Evolutionary conservation across 2,888 invertebrate species (phyloP), one percentile per base, ranked within the genome.

Genomic region (Lysandra coridon): DNA sequence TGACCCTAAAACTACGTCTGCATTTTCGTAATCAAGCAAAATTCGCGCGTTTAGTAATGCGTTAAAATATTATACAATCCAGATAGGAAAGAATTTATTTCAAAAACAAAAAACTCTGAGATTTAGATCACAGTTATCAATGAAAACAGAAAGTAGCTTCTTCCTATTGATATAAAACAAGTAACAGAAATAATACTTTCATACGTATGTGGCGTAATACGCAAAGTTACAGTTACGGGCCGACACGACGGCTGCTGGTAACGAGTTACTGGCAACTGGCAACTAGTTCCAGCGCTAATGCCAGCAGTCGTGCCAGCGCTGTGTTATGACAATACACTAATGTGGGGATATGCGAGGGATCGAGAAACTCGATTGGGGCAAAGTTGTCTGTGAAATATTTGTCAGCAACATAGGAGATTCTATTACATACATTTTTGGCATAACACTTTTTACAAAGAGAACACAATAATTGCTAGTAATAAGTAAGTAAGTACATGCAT

Each of bases 181-280:
- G 23, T 23, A 23, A 23, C 40, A 6, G 23, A 62, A 62, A 23
- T 23, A 62, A 62, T 23, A 62, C 10, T 7, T 62, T 62, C 23
- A 49, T 49, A 10, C 62, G 62, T 62, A 10, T 23, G 62, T n/a
- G 62, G 2, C 62, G 62, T 23, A 62, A 62, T 62, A 62, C 17
- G 17, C 62, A 62, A 62, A 62, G 62, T 62, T 62, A n/a, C 10
- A 10, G 6, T n/a, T n/a, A n/a, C 12, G 30, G 10, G 30, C 64
- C 14, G 30, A 62, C 23, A 23, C 10, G 23, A 30, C 64, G 30
- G 64, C 12, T 69, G 64, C 30, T 12, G 64, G 30, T 69, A 69
- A 69, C 64, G 64, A 69, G 64, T 69, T 69, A 30, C 64, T 69
- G 64, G 64, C 64, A 64, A 64, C 64, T 62, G 64, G 64, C 64